Evolutionary conservation across 2,113 vertebrate genomes (phyloP).

Genomic region (Arizona elegans): DNA sequence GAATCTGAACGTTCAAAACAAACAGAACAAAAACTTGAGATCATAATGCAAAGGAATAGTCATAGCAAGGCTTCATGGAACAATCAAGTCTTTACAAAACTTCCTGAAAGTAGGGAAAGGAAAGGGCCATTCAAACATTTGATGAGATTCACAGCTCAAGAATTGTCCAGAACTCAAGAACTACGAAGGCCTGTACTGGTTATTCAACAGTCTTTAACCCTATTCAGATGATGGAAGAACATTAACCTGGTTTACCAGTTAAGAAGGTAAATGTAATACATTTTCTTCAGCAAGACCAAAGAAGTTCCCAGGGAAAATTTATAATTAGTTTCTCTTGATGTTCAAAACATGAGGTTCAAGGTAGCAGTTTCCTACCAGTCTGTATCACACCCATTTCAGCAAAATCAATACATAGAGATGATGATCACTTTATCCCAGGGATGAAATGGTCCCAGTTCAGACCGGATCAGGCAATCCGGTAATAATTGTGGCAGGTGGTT

Average conservation of each 20-base stretch:
- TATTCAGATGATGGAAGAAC: background rate
- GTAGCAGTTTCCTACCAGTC: background rate
- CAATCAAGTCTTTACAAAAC: background rate
- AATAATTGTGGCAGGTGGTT: no score
- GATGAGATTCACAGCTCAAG: background rate
- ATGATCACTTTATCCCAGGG: background rate
- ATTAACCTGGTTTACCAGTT: background rate
- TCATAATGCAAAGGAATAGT: background rate
- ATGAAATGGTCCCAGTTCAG: no score
- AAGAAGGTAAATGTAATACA: conserved; percentile 3
- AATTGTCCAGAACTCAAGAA: background rate
- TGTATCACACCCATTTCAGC: conserved; percentile 2
- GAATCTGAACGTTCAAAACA: background rate
- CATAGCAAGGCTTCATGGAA: background rate
- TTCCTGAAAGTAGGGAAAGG: background rate
- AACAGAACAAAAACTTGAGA: background rate
- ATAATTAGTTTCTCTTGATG: conserved; percentile 17
- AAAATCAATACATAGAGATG: background rate
- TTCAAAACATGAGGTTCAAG: background rate
- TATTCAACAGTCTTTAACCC: background rate
- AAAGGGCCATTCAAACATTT: background rate
- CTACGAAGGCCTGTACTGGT: background rate
- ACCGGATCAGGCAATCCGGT: no score
- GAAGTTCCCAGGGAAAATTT: background rate
- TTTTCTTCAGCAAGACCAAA: background rate